Percentiles rank a stretch among this genome's conserved stretches.
Conservation (phyloP, 1,140 invertebrate species). For the Bombus waltoni region DNA sequence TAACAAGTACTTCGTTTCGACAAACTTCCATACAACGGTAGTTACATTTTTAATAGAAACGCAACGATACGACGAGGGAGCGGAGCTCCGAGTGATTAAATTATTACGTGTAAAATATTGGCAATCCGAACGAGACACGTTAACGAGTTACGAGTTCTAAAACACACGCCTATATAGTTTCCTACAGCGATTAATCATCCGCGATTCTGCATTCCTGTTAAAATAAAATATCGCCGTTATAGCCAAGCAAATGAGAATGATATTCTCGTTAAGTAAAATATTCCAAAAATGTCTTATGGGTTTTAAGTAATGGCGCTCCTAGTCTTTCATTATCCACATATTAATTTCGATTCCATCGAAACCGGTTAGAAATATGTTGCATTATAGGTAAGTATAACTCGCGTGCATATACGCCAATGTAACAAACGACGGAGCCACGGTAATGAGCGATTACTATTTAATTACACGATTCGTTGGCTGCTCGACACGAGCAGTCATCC, state of each 20-base stretch:
- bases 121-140: neutral
- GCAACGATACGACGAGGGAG: neutral
- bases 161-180: neutral
- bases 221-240: neutral
- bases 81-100: neutral
- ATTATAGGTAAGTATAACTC: neutral
- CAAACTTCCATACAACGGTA: neutral
- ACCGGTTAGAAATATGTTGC: conserved; percentile 23
- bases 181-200: neutral
- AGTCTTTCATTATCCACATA: neutral
- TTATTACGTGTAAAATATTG: neutral
- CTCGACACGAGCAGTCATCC: conserved; percentile 2
- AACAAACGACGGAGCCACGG: conserved; percentile 15
- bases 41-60: too few species aligned
- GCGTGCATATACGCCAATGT: neutral
- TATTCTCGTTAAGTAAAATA: neutral
- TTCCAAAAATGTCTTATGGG: neutral
- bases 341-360: conserved; percentile 22
- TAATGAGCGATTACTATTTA: conserved; percentile 62
- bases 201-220: neutral
- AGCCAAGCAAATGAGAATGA: neutral
- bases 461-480: conserved; percentile 46
- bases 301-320: neutral
- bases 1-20: neutral
- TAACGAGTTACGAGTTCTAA: neutral